These are phyloP conservation scores for Pungitius pungitius DNA, from an alignment of 2,113 vertebrate genomes.

Conservation along the genomic window DNA sequence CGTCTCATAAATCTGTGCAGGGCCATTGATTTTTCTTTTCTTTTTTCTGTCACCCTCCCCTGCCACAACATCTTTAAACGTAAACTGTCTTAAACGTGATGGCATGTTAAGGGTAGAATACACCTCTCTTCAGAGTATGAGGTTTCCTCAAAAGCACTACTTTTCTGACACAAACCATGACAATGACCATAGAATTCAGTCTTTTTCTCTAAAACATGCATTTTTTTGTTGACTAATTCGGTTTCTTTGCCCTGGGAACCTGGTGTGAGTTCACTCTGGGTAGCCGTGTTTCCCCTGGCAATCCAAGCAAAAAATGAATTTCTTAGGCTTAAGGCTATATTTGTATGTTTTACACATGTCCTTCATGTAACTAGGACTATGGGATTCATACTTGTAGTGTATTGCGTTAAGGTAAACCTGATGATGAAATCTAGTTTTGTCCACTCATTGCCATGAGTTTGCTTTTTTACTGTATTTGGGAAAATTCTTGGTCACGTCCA, in stretches of 20 bases:
- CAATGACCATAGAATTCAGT: background rate
- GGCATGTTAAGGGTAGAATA: slow-evolving; percentile 3
- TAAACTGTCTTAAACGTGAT: background rate
- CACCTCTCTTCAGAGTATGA: background rate
- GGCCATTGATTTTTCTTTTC: slow-evolving; percentile 8
- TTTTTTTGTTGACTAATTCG: background rate
- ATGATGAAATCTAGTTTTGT: background rate
- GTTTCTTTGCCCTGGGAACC: background rate
- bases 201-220: background rate
- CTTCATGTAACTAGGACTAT: background rate
- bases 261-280: background rate
- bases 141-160: background rate
- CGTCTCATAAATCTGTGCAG: slow-evolving; percentile 31
- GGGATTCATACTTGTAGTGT: background rate
- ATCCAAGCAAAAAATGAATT: no score
- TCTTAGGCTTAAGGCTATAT: background rate
- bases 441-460: background rate
- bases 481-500: background rate
- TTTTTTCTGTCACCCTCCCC: background rate
- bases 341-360: background rate
- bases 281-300: background rate
- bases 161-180: background rate
- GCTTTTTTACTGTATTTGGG: background rate
- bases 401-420: background rate
- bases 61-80: slow-evolving; percentile 19